Conservation (phyloP, 2,113 vertebrate genomes). For the Periophthalmus modestus region DNA sequence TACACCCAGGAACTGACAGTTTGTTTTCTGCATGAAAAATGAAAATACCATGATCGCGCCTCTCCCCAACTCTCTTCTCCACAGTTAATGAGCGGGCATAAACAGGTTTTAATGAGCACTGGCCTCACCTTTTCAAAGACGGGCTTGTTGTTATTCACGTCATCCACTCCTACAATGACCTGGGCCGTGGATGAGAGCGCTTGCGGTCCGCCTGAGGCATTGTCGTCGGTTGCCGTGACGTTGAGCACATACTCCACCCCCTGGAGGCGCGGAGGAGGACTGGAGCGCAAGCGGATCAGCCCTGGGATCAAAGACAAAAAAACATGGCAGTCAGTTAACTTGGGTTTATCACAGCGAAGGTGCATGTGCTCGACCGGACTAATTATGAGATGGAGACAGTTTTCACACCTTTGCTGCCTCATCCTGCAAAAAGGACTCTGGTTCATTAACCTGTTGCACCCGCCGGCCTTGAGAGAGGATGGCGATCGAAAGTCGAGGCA, state of each 20-base stretch:
- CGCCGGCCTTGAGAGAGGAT: neutral
- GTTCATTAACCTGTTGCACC: constrained; percentile 8
- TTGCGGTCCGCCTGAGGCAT: constrained; percentile 81
- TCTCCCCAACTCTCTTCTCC: neutral
- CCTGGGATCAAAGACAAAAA: constrained; percentile 71
- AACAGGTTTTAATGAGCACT: constrained; percentile 10
- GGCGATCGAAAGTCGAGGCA: neutral
- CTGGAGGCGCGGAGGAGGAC: constrained; percentile 81
- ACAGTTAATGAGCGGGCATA: constrained; percentile 11
- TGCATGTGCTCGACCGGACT: neutral
- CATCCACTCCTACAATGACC: constrained; percentile 84
- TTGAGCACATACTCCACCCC: constrained; percentile 86
- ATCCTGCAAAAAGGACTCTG: neutral
- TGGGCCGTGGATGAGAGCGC: constrained; percentile 81
- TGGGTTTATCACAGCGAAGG: neutral
- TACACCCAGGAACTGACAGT: neutral
- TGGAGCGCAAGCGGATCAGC: constrained; percentile 85
- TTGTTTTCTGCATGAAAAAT: constrained; percentile 3
- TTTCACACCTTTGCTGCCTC: constrained; percentile 2
- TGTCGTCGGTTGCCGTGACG: constrained; percentile 86
- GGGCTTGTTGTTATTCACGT: constrained; percentile 90
- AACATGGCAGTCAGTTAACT: neutral
- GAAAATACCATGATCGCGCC: constrained; percentile 4
- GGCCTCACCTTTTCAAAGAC: constrained; percentile 84
- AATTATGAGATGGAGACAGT: constrained; percentile 8